These are phyloP conservation scores for Anagrus nilaparvatae DNA, from an alignment of 1,140 invertebrate genomes.

Conservation along the genomic window DNA sequence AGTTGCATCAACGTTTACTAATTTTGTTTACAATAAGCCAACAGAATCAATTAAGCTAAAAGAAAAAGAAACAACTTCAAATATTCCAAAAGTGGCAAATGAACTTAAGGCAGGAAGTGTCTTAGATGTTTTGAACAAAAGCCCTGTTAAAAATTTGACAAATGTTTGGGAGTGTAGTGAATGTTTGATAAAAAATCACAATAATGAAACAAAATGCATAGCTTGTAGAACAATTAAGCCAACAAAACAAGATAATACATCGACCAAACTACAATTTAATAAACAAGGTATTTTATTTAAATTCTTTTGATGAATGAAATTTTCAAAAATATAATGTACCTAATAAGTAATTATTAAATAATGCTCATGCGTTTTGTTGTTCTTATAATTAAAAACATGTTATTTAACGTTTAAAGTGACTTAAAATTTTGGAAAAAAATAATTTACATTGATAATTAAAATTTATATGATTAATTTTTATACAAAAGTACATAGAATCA, in stretches of 20 bases:
- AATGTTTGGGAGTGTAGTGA: conserved; percentile 45
- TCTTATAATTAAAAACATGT: too few species aligned
- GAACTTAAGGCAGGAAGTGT: conserved; percentile 31
- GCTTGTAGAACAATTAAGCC: conserved; percentile 30
- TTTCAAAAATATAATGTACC: too few species aligned
- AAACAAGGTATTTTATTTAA: too few species aligned
- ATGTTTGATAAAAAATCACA: conserved; percentile 35
- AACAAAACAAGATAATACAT: not conserved
- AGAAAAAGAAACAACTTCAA: conserved; percentile 10
- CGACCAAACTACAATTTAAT: too few species aligned
- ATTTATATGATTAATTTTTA: too few species aligned
- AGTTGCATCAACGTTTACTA: conserved; percentile 16
- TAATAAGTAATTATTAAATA: too few species aligned
- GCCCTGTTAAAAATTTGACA: conserved; percentile 3
- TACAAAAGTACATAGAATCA: too few species aligned
- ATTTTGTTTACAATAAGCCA: conserved; percentile 31
- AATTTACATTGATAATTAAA: too few species aligned
- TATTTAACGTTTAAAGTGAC: too few species aligned
- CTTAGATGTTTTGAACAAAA: conserved; percentile 15
- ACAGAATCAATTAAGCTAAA: conserved; percentile 26
- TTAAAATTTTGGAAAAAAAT: too few species aligned
- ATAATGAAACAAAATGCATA: conserved; percentile 25
- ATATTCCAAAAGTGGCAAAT: conserved; percentile 10
- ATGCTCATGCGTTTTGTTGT: too few species aligned
- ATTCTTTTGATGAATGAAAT: too few species aligned